Percentiles rank a stretch among this genome's conserved stretches.
Conservation (phyloP, 2,113 vertebrate species). For the Uropsilus gracilis region DNA sequence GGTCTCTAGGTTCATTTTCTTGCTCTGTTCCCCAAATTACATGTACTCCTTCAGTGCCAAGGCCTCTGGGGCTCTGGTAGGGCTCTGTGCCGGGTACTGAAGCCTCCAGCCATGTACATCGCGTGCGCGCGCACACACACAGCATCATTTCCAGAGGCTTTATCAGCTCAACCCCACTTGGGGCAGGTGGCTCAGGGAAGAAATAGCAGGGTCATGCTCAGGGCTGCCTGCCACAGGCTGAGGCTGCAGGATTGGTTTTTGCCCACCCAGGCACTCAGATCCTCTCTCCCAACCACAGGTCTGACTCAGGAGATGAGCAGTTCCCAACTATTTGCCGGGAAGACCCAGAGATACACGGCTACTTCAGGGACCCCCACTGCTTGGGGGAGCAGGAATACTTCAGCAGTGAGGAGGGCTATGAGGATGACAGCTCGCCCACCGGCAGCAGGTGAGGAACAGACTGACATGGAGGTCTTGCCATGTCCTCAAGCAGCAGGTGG, state of each 20-base stretch:
- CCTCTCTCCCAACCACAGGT: slow-evolving; percentile 83
- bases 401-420: slow-evolving; percentile 96
- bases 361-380: slow-evolving; percentile 90
- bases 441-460: slow-evolving; percentile 88
- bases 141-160: not conserved
- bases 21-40: not conserved
- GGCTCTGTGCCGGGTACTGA: not conserved
- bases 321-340: slow-evolving; percentile 94
- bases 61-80: not conserved
- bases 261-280: not conserved
- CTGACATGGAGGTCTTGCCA: accelerated
- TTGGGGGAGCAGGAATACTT: slow-evolving; percentile 93
- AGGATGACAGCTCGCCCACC: slow-evolving; percentile 93
- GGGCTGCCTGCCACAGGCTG: accelerated
- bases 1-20: not conserved
- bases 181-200: not conserved
- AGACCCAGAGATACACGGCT: slow-evolving; percentile 85
- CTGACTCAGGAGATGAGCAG: slow-evolving; percentile 90
- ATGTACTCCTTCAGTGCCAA: not conserved
- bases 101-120: too few species aligned
- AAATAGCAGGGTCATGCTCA: accelerated
- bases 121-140: accelerated
- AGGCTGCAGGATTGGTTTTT: not conserved
- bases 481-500: accelerated
- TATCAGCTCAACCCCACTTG: accelerated